Evolutionary conservation across 1,140 invertebrate species (phyloP), one percentile per base, ranked within the genome.

Genomic region (Phocides pigmalion): DNA sequence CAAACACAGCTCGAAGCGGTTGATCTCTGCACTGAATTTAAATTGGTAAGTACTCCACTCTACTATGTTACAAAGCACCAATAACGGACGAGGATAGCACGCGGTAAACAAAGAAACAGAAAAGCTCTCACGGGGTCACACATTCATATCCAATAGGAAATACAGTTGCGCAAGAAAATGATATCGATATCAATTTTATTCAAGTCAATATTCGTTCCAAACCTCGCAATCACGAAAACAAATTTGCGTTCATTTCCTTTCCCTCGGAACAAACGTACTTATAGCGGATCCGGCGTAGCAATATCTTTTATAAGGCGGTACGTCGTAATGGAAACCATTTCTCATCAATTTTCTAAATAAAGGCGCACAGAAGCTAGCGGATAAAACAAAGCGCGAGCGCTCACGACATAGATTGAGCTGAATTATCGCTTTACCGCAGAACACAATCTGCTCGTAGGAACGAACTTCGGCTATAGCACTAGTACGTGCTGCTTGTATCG

Each of bases 281-380:
- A 76, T 66, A 79, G 66, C 68, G 75, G 72, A 78, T 80, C 68
- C 69, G 66, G 67, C 66, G 58, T 62, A 70, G 81, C 80, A 82
- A 89, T 84, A 86, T 87, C 83, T 89, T 81, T 85, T 84, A 84
- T 87, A 83, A 81, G 85, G 80, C 87, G 79, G 82, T 78, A 70
- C 73, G 64, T 78, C 84, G 85, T 89, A 90, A 90, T 90, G 88
- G 88, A 88, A 83, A 88, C 83, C 88, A 87, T 90, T 89, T 90
- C 88, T 90, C 87, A 90, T 90, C 88, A 90, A 90, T 90, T 90
- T 90, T 90, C 88, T 90, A 90, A 90, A 90, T 90, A 90, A 90
- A 90, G 88, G 88, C 83, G 82, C 84, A 88, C 88, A 89, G 88
- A 84, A 91, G 89, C 89, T 83, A 84, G 78, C 79, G 85, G 81